These are phyloP conservation scores for Rhopalosiphum padi DNA, from an alignment of 1,140 invertebrate species.

Conservation along the genomic window DNA sequence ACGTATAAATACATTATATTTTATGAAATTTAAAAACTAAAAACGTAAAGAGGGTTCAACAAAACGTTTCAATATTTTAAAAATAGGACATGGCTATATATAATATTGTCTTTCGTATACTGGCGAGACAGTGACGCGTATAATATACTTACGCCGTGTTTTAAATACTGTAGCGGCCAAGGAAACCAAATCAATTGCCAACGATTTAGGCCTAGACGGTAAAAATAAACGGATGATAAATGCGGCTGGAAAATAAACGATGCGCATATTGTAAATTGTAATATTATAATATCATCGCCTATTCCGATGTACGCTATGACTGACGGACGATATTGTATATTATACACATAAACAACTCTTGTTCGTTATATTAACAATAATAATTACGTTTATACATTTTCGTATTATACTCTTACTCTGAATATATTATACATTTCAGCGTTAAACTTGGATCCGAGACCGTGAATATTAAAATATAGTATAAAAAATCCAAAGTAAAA, in stretches of 20 bases:
- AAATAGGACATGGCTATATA: not conserved
- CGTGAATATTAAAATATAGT: not conserved
- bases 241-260: not conserved
- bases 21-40: not conserved
- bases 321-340: not conserved
- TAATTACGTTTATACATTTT: not conserved
- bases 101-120: not conserved
- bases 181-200: slow-evolving; percentile 3
- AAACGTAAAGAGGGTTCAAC: not conserved
- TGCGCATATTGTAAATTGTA: slow-evolving; percentile 9
- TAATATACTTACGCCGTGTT: slow-evolving; percentile 12
- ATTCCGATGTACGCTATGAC: not conserved
- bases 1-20: not conserved
- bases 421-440: not conserved
- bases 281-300: not conserved
- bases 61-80: slow-evolving; percentile 2
- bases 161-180: not conserved
- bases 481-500: not conserved
- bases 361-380: not conserved
- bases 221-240: slow-evolving; percentile 20
- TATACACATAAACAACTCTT: not conserved
- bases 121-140: not conserved
- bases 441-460: not conserved
- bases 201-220: not conserved
- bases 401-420: not conserved